phyloP scores from a whole-genome alignment of 2,888 invertebrate species.

The Chymomyza amoena region DNA sequence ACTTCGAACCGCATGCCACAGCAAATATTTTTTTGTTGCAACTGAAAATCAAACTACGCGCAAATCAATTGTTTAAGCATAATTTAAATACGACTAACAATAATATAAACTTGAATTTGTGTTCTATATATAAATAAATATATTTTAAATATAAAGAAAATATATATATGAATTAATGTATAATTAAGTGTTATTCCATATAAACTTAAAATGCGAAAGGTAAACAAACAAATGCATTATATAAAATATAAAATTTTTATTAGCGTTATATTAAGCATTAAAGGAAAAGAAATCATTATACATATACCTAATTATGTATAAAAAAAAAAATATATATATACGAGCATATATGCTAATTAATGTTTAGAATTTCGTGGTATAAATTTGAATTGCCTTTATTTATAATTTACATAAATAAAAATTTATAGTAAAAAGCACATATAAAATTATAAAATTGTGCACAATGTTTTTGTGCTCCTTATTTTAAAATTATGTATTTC shows the following conservation, averaged over 20 bases:
- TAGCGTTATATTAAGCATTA: slow-evolving; percentile 60
- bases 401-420: slow-evolving; percentile 67
- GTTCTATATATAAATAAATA: slow-evolving; percentile 46
- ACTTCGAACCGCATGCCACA: slow-evolving; percentile 6
- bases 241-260: slow-evolving; percentile 70
- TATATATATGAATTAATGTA: slow-evolving; percentile 67
- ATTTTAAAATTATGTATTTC: slow-evolving; percentile 18
- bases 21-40: slow-evolving; percentile 19
- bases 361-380: slow-evolving; percentile 59
- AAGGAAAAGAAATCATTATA: slow-evolving; percentile 20
- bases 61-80: slow-evolving; percentile 28
- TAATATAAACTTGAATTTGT: slow-evolving; percentile 12
- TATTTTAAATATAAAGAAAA: slow-evolving; percentile 35
- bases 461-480: slow-evolving; percentile 24
- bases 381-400: slow-evolving; percentile 67
- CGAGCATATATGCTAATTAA: slow-evolving; percentile 56
- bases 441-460: not conserved
- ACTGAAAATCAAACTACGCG: slow-evolving; percentile 36
- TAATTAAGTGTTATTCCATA: slow-evolving; percentile 77
- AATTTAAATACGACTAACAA: slow-evolving; percentile 12
- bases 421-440: slow-evolving; percentile 43
- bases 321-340: slow-evolving; percentile 26
- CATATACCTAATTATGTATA: not conserved
- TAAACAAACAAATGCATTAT: slow-evolving; percentile 64
- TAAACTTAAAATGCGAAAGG: slow-evolving; percentile 45